phyloP scores from a whole-genome alignment of 1,140 invertebrate genomes.

The Galleria mellonella region DNA sequence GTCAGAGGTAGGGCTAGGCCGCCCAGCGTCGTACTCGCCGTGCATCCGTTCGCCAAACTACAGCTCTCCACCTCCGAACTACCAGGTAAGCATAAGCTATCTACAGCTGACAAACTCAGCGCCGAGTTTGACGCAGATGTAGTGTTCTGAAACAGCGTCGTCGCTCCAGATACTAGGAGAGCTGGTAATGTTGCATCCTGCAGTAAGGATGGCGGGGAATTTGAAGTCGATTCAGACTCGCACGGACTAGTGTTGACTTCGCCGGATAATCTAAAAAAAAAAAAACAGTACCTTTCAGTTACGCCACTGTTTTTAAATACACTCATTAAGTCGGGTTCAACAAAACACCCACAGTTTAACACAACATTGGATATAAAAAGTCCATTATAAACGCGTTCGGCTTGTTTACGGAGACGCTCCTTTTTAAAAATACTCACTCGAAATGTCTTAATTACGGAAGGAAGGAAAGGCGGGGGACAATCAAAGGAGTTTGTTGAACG shows the following conservation, averaged over 20 bases:
- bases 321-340: slow-evolving; percentile 13
- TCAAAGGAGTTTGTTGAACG: slow-evolving; percentile 4
- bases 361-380: slow-evolving; percentile 42
- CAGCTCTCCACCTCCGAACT: slow-evolving; percentile 46
- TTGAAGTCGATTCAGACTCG: slow-evolving; percentile 62
- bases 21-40: slow-evolving; percentile 34
- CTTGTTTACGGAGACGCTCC: slow-evolving; percentile 39
- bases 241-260: slow-evolving; percentile 61
- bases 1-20: slow-evolving; percentile 53
- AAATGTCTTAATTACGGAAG: slow-evolving; percentile 54
- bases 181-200: slow-evolving; percentile 63
- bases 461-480: slow-evolving; percentile 11
- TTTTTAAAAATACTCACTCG: slow-evolving; percentile 40
- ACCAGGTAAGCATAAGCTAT: slow-evolving; percentile 51
- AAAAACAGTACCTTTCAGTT: slow-evolving; percentile 3
- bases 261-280: slow-evolving; percentile 45
- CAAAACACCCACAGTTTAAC: slow-evolving; percentile 32
- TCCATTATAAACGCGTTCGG: slow-evolving; percentile 24
- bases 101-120: slow-evolving; percentile 39
- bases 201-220: slow-evolving; percentile 58
- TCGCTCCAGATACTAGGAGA: slow-evolving; percentile 59
- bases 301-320: slow-evolving; percentile 1
- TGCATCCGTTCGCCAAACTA: slow-evolving; percentile 55
- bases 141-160: slow-evolving; percentile 55
- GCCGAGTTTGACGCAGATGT: slow-evolving; percentile 34